phyloP scores from a whole-genome alignment of 1,140 invertebrate genomes.

The Thalassaphorura encarpata region DNA sequence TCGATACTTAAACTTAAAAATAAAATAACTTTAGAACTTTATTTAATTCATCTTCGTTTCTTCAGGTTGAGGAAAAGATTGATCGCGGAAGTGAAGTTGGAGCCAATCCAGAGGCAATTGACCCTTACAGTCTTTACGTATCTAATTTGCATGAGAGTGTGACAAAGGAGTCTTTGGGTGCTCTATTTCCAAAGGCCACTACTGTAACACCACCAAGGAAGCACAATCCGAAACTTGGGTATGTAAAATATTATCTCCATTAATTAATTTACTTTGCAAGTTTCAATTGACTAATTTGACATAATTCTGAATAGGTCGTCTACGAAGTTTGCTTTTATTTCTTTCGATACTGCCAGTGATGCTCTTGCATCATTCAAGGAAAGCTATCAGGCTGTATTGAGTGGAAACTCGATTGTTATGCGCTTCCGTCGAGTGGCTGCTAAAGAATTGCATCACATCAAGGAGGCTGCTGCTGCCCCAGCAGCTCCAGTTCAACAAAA shows the following conservation, averaged over 20 bases:
- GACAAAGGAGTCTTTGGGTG: constrained; percentile 1
- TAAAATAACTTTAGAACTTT: not conserved
- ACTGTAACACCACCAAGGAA: constrained; percentile 7
- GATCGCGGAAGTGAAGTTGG: not conserved
- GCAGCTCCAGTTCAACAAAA: not conserved
- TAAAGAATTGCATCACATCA: constrained; percentile 1
- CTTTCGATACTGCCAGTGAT: constrained; percentile 12
- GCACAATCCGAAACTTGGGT: constrained; percentile 23
- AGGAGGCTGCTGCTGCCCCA: not conserved
- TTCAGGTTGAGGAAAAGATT: constrained; percentile 13
- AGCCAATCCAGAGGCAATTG: constrained; percentile 13
- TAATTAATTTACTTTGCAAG: not conserved
- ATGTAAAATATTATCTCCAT: not conserved
- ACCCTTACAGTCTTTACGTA: constrained; percentile 20
- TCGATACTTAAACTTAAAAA: not conserved
- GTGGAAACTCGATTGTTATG: constrained; percentile 20
- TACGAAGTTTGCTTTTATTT: constrained; percentile 19
- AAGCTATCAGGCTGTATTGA: constrained; percentile 2
- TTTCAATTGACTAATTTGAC: too few species aligned
- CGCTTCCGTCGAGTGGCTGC: constrained; percentile 12
- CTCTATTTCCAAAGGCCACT: constrained; percentile 3
- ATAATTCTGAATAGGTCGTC: not conserved
- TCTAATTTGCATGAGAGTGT: constrained; percentile 14
- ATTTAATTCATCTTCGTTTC: not conserved
- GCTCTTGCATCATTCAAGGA: constrained; percentile 17